These are phyloP conservation scores for Temnopleurus reevesii DNA, from an alignment of 53 echinoderm and acorn worm species.

Conservation along the genomic window DNA sequence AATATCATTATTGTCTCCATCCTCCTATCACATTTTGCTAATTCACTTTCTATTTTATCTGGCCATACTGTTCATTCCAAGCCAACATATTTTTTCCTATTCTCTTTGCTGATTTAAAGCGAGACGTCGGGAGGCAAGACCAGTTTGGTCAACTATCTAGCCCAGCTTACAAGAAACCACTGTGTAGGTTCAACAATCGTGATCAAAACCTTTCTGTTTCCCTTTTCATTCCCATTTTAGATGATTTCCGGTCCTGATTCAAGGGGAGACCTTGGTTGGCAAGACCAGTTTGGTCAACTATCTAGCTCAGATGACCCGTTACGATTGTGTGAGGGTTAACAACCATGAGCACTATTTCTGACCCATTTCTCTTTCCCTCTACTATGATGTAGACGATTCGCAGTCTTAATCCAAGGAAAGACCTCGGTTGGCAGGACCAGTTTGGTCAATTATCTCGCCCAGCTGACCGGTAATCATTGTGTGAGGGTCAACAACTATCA, in stretches of 20 bases:
- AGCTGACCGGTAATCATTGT: slow-evolving; percentile 94
- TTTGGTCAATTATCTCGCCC: slow-evolving; percentile 86
- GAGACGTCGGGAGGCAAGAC: no score
- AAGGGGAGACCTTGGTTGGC: slow-evolving; percentile 96
- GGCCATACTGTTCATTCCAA: no score
- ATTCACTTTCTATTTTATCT: no score
- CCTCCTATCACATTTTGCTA: no score
- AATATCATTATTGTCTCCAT: no score
- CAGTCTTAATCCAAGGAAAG: slow-evolving; percentile 93
- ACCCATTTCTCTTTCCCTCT: no score
- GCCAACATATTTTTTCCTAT: no score
- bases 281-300: slow-evolving; percentile 96
- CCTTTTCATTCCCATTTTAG: slow-evolving; percentile 43
- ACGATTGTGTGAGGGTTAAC: slow-evolving; percentile 94
- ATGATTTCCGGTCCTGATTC: slow-evolving; percentile 87
- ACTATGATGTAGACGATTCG: slow-evolving; percentile 81
- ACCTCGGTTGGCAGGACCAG: slow-evolving; percentile 98
- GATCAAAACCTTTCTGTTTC: neutral
- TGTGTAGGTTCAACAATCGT: no score
- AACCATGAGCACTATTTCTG: slow-evolving; percentile 99
- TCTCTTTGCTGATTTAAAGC: no score
- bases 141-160: no score
- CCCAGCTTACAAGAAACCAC: no score
- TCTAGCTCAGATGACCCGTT: slow-evolving; percentile 89
- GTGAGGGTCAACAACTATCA: slow-evolving; percentile 99